These are phyloP conservation scores for Proctacanthus coquilletti DNA, from an alignment of 1,140 invertebrate genomes.

Conservation along the genomic window DNA sequence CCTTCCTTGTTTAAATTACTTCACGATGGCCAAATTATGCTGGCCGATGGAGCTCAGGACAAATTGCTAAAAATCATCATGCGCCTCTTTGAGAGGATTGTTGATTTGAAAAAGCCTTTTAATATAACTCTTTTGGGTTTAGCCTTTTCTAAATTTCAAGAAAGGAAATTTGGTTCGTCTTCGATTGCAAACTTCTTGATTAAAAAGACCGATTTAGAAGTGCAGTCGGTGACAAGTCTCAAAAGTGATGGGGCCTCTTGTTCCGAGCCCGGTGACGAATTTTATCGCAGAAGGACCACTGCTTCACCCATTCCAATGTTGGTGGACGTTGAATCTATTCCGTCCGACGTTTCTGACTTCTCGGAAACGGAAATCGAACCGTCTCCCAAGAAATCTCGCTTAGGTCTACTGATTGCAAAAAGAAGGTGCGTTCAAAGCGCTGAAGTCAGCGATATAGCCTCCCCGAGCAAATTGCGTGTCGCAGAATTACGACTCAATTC, in stretches of 20 bases:
- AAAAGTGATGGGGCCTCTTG: constrained; percentile 20
- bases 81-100: constrained; percentile 55
- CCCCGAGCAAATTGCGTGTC: constrained; percentile 43
- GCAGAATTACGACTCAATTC: constrained; percentile 41
- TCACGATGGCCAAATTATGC: constrained; percentile 33
- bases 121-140: constrained; percentile 61
- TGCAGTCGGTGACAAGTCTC: constrained; percentile 43
- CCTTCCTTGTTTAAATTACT: constrained; percentile 39
- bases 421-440: constrained; percentile 30
- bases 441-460: constrained; percentile 34
- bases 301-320: constrained; percentile 35
- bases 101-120: constrained; percentile 54
- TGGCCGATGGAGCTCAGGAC: constrained; percentile 38
- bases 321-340: constrained; percentile 36
- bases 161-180: constrained; percentile 41
- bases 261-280: constrained; percentile 23
- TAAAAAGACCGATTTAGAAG: constrained; percentile 46
- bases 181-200: constrained; percentile 57
- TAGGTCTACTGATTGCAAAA: constrained; percentile 32
- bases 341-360: constrained; percentile 38
- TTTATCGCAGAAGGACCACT: constrained; percentile 22
- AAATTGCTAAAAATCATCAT: constrained; percentile 54
- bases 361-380: constrained; percentile 49
- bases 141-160: constrained; percentile 62
- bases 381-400: constrained; percentile 48